Evolutionary conservation across 2,797 vertebrate genomes (phyloP).

Genomic region (Vipera ursinii): DNA sequence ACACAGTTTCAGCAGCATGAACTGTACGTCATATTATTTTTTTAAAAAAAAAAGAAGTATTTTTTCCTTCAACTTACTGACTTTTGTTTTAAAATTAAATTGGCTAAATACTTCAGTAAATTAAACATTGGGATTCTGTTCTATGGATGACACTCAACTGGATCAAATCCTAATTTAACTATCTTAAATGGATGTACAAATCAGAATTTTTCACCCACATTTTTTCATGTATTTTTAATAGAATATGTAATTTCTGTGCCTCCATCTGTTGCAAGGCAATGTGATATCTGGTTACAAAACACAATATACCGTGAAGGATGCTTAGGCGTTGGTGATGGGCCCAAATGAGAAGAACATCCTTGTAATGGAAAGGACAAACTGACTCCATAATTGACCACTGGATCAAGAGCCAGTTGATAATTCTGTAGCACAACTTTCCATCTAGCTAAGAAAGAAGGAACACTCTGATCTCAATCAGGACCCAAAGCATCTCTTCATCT

Average conservation of each 20-base stretch:
- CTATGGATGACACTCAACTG: neutral
- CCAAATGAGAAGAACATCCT: neutral
- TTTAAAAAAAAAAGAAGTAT: neutral
- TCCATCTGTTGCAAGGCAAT: neutral
- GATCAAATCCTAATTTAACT: neutral
- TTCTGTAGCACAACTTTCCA: neutral
- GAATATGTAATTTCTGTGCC: neutral
- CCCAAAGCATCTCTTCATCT: neutral
- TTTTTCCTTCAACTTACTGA: neutral
- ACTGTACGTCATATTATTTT: neutral
- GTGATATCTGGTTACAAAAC: neutral
- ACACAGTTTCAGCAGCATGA: neutral
- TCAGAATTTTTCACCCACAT: neutral
- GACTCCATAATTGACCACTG: neutral
- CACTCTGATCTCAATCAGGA: neutral
- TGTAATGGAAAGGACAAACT: neutral
- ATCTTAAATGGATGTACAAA: neutral
- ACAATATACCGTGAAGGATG: neutral
- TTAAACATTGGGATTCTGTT: neutral
- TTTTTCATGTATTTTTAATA: neutral
- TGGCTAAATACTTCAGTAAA: neutral
- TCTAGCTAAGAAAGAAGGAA: neutral
- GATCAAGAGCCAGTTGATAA: neutral
- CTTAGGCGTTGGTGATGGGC: neutral
- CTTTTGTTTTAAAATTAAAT: neutral